Percentiles rank a stretch among this genome's conserved stretches.
phyloP scores from a whole-genome alignment of 1,140 invertebrate species.

The Aphaenogaster ashmeadi region DNA sequence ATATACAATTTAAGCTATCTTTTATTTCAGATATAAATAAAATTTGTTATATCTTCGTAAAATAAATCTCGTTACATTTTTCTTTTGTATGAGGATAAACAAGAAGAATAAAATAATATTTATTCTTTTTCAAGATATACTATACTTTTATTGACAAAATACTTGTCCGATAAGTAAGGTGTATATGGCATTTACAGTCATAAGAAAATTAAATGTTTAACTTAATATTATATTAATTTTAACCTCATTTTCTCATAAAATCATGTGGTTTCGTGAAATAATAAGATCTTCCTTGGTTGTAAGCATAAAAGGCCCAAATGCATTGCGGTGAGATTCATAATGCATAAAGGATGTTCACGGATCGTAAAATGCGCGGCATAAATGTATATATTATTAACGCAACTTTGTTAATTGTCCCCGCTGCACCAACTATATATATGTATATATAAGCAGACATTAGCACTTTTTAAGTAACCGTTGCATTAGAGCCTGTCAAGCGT shows the following conservation, averaged over 20 bases:
- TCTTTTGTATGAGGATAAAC: background rate
- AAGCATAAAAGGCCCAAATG: slow-evolving; percentile 18
- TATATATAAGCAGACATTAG: slow-evolving; percentile 33
- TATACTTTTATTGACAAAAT: background rate
- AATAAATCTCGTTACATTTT: background rate
- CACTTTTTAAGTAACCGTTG: slow-evolving; percentile 56
- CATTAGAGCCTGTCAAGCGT: slow-evolving; percentile 40
- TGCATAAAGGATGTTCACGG: slow-evolving; percentile 11
- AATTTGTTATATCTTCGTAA: slow-evolving; percentile 1
- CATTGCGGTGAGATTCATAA: slow-evolving; percentile 45
- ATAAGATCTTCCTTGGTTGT: background rate
- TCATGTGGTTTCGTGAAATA: background rate
- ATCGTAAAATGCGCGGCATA: slow-evolving; percentile 26
- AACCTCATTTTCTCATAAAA: background rate
- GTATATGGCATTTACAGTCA: background rate
- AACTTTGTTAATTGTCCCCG: slow-evolving; percentile 42
- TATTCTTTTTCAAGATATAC: background rate
- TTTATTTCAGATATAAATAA: background rate
- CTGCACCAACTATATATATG: background rate
- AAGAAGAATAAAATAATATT: slow-evolving; percentile 14
- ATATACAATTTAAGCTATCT: background rate
- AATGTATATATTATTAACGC: slow-evolving; percentile 47
- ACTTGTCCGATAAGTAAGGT: background rate
- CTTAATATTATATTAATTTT: slow-evolving; percentile 28
- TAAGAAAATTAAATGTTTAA: background rate